These are phyloP conservation scores for Propithecus deckenii DNA, from an alignment of 2,797 vertebrate species.

Conservation along the genomic window DNA sequence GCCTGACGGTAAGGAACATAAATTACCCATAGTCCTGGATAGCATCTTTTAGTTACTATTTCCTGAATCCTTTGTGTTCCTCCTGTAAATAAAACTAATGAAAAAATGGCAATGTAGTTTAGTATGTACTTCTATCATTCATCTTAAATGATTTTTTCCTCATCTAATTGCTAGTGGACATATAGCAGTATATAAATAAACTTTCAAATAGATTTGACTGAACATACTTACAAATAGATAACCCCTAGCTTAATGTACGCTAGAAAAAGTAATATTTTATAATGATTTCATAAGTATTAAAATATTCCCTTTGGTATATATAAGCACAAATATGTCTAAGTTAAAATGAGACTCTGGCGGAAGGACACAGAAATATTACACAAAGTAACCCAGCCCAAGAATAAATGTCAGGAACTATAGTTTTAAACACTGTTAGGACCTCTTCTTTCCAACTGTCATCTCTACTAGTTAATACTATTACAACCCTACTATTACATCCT, in stretches of 20 bases:
- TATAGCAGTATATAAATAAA: not conserved
- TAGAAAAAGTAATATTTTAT: not conserved
- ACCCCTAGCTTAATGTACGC: not conserved
- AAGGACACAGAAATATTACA: not conserved
- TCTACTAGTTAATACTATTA: accelerated
- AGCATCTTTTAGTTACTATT: not conserved
- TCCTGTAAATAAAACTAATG: not conserved
- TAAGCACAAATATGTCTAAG: not conserved
- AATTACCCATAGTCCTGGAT: not conserved
- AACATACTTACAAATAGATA: not conserved
- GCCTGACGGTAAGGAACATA: not conserved
- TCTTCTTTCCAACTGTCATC: not conserved
- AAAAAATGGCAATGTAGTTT: not conserved
- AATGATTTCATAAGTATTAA: not conserved
- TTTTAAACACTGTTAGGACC: not conserved
- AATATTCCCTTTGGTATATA: not conserved
- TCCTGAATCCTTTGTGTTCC: not conserved
- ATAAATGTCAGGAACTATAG: not conserved
- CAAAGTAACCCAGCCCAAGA: not conserved
- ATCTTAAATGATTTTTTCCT: not conserved
- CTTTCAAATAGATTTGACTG: not conserved
- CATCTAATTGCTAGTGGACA: not conserved
- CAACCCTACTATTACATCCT: accelerated
- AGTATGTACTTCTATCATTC: not conserved
- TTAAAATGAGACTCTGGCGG: not conserved